A percentile compares a stretch with the other conserved stretches of the same genome.
Evolutionary conservation across 2,797 vertebrate genomes (phyloP).

Genomic region (Gastrophryne carolinensis): DNA sequence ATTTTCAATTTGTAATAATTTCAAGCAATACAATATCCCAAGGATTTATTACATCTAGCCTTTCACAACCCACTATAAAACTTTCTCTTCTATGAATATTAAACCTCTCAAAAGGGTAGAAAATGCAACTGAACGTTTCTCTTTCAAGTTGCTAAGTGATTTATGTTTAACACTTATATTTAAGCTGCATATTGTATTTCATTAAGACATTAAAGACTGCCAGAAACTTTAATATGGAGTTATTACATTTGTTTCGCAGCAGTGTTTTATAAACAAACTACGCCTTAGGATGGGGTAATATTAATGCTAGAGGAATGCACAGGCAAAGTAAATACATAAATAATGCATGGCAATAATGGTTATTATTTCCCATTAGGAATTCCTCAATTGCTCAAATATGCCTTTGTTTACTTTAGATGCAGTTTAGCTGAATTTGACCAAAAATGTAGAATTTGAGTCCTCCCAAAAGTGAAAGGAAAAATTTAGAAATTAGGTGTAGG

Average conservation of each 20-base stretch:
- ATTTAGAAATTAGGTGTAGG: too few relatives aligned
- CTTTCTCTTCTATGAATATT: background rate
- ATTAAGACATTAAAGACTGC: background rate
- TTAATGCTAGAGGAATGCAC: too few relatives aligned
- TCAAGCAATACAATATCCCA: background rate
- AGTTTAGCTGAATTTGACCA: too few relatives aligned
- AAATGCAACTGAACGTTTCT: background rate
- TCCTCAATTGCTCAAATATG: too few relatives aligned
- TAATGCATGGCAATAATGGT: too few relatives aligned
- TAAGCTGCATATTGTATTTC: background rate
- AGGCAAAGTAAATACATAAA: too few relatives aligned
- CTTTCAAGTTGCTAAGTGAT: background rate
- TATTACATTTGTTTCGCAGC: background rate
- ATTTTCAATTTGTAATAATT: conserved; percentile 46
- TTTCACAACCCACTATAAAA: background rate
- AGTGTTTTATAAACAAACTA: background rate
- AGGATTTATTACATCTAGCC: conserved; percentile 2
- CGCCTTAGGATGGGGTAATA: too few relatives aligned
- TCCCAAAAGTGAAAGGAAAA: too few relatives aligned
- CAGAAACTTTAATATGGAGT: background rate
- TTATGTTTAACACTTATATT: background rate
- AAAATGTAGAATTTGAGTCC: too few relatives aligned
- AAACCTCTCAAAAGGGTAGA: background rate
- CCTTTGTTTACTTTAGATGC: too few relatives aligned
- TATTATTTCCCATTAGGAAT: too few relatives aligned